These are phyloP conservation scores for Coryphaenoides rupestris DNA, from an alignment of 2,113 vertebrate species.

Conservation along the genomic window DNA sequence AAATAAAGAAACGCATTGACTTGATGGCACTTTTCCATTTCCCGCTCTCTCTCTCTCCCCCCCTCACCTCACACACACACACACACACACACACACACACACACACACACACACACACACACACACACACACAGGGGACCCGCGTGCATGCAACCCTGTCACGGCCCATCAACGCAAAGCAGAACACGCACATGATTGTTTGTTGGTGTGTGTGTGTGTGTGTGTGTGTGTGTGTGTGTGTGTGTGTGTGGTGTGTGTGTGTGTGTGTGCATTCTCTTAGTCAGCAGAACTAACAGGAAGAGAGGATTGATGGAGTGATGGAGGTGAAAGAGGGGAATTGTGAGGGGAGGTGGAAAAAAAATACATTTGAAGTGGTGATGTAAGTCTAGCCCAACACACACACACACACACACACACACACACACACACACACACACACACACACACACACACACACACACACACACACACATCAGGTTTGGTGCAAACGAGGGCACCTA, in stretches of 20 bases:
- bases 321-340: background rate
- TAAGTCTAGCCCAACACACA: background rate
- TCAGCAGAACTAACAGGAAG: conserved; percentile 56
- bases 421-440: background rate
- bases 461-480: background rate
- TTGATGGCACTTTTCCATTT: too few relatives aligned
- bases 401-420: background rate
- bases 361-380: conserved; percentile 18
- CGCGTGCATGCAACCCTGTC: too few relatives aligned
- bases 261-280: conserved; percentile 33
- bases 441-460: background rate
- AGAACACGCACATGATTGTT: background rate
- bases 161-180: too few relatives aligned
- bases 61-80: too few relatives aligned
- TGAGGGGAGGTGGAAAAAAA: conserved; percentile 8
- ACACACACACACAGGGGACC: too few relatives aligned
- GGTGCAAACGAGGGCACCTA: too few relatives aligned
- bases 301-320: conserved; percentile 36
- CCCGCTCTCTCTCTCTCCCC: too few relatives aligned
- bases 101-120: too few relatives aligned
- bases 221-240: background rate
- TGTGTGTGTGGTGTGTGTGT: conserved; percentile 7
- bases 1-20: too few relatives aligned
- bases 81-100: too few relatives aligned
- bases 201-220: background rate